Percentiles rank a stretch among this genome's conserved stretches.
phyloP scores from a whole-genome alignment of 2,888 invertebrate species.

The Noctua janthe region DNA sequence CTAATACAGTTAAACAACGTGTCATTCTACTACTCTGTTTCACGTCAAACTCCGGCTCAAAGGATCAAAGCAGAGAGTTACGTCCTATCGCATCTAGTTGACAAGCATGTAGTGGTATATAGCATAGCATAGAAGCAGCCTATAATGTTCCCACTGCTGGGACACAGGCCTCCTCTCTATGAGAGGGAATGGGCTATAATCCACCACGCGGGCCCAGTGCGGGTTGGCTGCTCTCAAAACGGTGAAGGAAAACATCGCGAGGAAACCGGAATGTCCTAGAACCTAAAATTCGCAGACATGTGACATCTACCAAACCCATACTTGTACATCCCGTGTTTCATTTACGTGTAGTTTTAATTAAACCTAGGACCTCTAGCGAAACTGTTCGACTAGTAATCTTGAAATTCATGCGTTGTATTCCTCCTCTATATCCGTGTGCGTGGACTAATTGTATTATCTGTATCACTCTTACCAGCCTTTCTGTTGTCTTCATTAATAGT shows the following conservation, averaged over 20 bases:
- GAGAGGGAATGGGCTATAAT: too few relatives aligned
- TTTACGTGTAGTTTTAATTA: background rate
- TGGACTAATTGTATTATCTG: slow-evolving; percentile 21
- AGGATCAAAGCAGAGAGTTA: background rate
- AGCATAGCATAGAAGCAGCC: too few relatives aligned
- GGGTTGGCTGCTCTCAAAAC: too few relatives aligned
- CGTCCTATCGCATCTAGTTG: background rate
- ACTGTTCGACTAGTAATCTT: background rate
- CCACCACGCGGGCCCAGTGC: too few relatives aligned
- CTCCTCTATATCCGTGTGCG: slow-evolving; percentile 25
- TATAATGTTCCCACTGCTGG: too few relatives aligned
- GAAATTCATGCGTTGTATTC: slow-evolving; percentile 10
- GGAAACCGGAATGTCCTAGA: too few relatives aligned
- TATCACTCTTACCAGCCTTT: slow-evolving; percentile 6
- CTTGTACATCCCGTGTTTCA: background rate
- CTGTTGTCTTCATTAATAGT: slow-evolving; percentile 32
- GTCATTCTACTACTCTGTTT: background rate
- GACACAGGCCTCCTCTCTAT: too few relatives aligned
- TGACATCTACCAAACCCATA: too few relatives aligned
- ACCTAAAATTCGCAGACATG: too few relatives aligned
- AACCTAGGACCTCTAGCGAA: background rate
- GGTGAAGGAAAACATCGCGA: too few relatives aligned
- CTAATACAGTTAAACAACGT: background rate
- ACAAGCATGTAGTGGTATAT: background rate
- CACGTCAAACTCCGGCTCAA: background rate